Percentiles rank a stretch among this genome's conserved stretches.
phyloP scores from a whole-genome alignment of 1,140 invertebrate genomes.

The Periplaneta americana region DNA sequence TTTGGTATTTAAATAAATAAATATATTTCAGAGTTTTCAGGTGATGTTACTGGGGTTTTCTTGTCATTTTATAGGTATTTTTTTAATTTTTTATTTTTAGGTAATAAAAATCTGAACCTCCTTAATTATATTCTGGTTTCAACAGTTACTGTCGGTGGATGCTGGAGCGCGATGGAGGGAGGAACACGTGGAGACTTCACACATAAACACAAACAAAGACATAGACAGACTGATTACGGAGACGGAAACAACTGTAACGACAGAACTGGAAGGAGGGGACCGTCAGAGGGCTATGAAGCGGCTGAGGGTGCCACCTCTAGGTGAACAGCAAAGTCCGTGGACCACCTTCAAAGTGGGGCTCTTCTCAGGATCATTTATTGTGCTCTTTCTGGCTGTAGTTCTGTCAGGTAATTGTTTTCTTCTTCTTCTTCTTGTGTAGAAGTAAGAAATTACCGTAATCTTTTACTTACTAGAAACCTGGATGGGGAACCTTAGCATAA shows the following conservation, averaged over 20 bases:
- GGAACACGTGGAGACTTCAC: constrained; percentile 87
- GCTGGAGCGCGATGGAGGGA: constrained; percentile 83
- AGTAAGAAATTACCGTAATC: too few relatives aligned
- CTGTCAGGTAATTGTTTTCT: constrained; percentile 60
- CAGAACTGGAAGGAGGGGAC: constrained; percentile 91
- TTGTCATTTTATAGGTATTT: too few relatives aligned
- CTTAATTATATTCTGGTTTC: too few relatives aligned
- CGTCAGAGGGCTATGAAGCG: constrained; percentile 97
- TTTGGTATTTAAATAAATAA: too few relatives aligned
- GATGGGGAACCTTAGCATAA: too few relatives aligned
- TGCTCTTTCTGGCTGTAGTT: constrained; percentile 67
- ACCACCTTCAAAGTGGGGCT: constrained; percentile 81
- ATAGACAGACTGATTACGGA: constrained; percentile 95
- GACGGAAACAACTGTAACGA: constrained; percentile 87
- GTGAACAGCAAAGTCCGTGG: constrained; percentile 85
- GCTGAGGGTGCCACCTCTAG: constrained; percentile 89
- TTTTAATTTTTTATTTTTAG: too few relatives aligned
- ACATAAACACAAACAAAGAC: constrained; percentile 96
- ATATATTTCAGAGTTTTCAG: too few relatives aligned
- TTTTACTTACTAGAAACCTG: too few relatives aligned
- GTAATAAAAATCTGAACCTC: too few relatives aligned
- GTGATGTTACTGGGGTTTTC: too few relatives aligned
- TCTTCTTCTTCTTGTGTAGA: too few relatives aligned
- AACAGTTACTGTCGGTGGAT: constrained; percentile 61
- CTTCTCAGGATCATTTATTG: constrained; percentile 73